Evolutionary conservation across 1,140 invertebrate species (phyloP), one percentile per base, ranked within the genome.

Genomic region (Penaeus indicus): DNA sequence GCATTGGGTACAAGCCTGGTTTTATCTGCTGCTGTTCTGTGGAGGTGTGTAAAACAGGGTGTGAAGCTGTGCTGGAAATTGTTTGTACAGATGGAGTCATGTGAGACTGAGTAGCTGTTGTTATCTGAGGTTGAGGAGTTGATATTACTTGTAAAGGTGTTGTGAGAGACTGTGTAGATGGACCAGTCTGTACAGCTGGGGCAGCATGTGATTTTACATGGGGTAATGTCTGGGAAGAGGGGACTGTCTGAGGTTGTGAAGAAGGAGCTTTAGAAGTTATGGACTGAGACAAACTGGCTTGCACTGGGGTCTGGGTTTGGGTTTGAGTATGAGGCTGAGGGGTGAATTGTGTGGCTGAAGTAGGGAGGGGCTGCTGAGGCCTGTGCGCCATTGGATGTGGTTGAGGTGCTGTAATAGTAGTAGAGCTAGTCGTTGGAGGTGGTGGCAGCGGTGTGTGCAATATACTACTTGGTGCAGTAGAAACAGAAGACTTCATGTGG

Each of bases 361-460:
- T 81, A 38, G 87, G 87, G 27, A 88, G 81, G n/a, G 87, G 87
- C n/a, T 88, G 87, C 38, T 88, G 87, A 27, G 87, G 87, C 32
- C 87, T 69, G 19, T 88, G 87, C 67, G 87, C 87, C 87, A 88
- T 88, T 61, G 87, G 87, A 42, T 88, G 87, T 84, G 87, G 69
- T 62, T 79, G 81, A n/a, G 82, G 60, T 75, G 69, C 22, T 42
- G 69, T 64, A 42, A 22, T 69, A 47, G 81, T 54, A 78, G 38
- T 83, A 72, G 25, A 42, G 83, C 22, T 88, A 11, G 67, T 25
- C 63, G 87, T 67, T 42, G 84, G 86, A 21, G 67, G 77, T 69
- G 91, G 89, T 64, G 91, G 88, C 21, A 91, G 87, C 54, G 90
- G 86, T 42, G 84, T 85, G 38, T 90, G 84, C 64, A 85, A 90